Evolutionary conservation across 2,113 vertebrate genomes (phyloP).

Genomic region (Calyptomena viridis): DNA sequence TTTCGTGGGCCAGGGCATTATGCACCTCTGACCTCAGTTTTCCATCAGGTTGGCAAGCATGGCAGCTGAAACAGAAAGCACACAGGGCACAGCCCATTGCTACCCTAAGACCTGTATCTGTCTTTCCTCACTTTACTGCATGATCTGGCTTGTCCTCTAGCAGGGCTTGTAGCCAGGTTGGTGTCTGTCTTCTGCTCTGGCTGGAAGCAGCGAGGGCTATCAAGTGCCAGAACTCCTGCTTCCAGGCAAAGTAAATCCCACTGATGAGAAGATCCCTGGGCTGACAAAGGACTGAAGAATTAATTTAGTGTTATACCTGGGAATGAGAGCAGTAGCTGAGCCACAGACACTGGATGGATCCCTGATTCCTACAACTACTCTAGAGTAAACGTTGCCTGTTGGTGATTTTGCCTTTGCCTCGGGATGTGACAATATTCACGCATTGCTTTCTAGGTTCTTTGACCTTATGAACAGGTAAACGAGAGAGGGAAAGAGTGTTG

Average conservation of each 20-base stretch:
- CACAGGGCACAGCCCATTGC: no score
- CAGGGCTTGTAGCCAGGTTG: neutral
- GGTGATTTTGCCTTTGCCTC: neutral
- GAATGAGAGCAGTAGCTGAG: neutral
- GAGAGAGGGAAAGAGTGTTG: neutral
- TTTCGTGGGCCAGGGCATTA: neutral
- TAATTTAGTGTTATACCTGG: neutral
- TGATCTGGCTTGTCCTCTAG: neutral
- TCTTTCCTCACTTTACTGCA: neutral
- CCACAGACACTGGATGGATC: neutral
- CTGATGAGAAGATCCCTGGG: neutral
- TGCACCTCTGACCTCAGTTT: neutral
- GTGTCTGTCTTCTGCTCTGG: neutral
- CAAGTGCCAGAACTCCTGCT: neutral
- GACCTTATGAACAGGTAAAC: neutral
- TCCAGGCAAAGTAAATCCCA: neutral
- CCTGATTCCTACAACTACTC: neutral
- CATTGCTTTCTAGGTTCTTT: slow-evolving; percentile 4
- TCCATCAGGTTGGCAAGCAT: neutral
- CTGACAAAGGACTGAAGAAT: neutral
- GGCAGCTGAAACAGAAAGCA: neutral
- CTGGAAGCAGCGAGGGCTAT: neutral
- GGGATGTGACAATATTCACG: neutral
- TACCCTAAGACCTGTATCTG: neutral
- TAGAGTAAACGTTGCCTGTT: slow-evolving; percentile 58